Conservation (phyloP, 2,113 vertebrate species). For the Pelusios castaneus region DNA sequence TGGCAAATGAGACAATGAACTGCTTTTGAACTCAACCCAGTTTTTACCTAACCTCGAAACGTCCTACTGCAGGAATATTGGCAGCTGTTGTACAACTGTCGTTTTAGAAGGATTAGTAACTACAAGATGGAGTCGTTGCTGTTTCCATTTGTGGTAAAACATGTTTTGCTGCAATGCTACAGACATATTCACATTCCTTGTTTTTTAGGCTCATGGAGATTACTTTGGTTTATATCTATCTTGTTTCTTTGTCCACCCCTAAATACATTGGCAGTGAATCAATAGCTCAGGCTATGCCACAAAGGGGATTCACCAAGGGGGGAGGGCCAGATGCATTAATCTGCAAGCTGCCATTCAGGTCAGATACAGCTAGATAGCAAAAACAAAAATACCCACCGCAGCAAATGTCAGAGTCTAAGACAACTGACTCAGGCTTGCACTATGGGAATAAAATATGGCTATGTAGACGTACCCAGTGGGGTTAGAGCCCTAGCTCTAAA, state of each 20-base stretch:
- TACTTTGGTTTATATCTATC: neutral
- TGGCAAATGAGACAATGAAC: constrained; percentile 4
- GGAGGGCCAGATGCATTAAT: neutral
- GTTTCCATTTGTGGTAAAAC: neutral
- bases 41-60: constrained; percentile 49
- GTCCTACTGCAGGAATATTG: constrained; percentile 39
- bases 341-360: neutral
- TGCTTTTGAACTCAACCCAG: constrained; percentile 18
- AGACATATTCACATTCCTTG: neutral
- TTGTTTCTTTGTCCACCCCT: neutral
- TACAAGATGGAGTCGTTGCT: constrained; percentile 39
- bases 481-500: neutral
- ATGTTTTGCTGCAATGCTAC: neutral
- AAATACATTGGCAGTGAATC: neutral
- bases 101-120: constrained; percentile 39
- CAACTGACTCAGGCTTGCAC: neutral
- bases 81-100: constrained; percentile 13
- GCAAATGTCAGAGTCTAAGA: too few relatives aligned
- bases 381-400: neutral
- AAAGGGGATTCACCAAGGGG: neutral
- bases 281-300: neutral
- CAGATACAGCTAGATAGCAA: neutral
- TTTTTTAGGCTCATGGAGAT: neutral
- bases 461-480: neutral
- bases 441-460: neutral